Percentiles rank a stretch among this genome's conserved stretches.
These are phyloP conservation scores for Heterodera schachtii DNA, from an alignment of 1,140 invertebrate genomes.

Conservation along the genomic window DNA sequence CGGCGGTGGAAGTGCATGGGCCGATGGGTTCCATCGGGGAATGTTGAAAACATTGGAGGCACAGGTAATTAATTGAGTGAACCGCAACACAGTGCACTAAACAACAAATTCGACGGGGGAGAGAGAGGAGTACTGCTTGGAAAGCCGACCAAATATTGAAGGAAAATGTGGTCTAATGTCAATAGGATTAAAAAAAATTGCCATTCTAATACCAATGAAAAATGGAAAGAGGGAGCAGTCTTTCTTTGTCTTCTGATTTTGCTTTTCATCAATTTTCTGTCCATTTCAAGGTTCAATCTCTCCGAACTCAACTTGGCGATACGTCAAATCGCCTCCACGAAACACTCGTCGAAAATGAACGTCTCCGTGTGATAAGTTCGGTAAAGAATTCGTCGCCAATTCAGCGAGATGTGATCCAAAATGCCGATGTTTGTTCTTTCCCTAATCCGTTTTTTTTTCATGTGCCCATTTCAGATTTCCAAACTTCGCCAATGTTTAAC, in stretches of 20 bases:
- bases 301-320: slow-evolving; percentile 52
- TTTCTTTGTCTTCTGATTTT: too few species aligned
- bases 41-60: slow-evolving; percentile 24
- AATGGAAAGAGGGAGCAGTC: too few species aligned
- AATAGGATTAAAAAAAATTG: too few species aligned
- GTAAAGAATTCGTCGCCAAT: slow-evolving; percentile 4
- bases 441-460: background rate
- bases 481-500: slow-evolving; percentile 48
- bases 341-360: slow-evolving; percentile 44
- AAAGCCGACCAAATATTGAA: too few species aligned
- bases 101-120: too few species aligned
- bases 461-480: slow-evolving; percentile 31
- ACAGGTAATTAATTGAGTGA: slow-evolving; percentile 9
- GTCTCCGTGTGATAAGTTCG: slow-evolving; percentile 33
- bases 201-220: too few species aligned
- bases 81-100: too few species aligned
- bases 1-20: slow-evolving; percentile 6
- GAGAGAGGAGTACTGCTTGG: too few species aligned
- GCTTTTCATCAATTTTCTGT: too few species aligned
- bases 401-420: slow-evolving; percentile 20
- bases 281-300: slow-evolving; percentile 48
- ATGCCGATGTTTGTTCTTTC: slow-evolving; percentile 12
- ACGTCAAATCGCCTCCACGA: slow-evolving; percentile 51
- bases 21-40: slow-evolving; percentile 16
- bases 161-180: too few species aligned